Base-by-base conservation (phyloP, 2,888 invertebrate species). In the Drosophila neotestacea region DNA sequence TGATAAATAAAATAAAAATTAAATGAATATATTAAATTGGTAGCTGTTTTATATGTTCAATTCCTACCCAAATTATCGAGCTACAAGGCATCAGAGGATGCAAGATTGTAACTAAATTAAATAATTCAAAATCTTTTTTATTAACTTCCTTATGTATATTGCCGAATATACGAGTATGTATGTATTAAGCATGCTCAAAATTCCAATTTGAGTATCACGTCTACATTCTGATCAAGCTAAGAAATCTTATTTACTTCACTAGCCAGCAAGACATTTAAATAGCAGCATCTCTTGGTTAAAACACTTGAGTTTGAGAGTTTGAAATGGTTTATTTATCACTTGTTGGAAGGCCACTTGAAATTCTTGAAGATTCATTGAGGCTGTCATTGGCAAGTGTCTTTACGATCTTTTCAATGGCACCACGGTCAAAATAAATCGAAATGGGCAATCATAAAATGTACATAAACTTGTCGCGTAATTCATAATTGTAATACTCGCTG, bases 371-470 rank as follows among this genome's bases (percentile, higher is more conserved):
- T 9, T 39, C 16, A 22, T 22, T 22, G 22, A 22, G 3, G 22
- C 22, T 22, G 22, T 39, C 16, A 32, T 36, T 28, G 42, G 44
- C 27, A 6, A 41, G 11, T 30, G 46, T 62, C 22, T 10, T 42
- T 46, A 61, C 22, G 47, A 75, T 41, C 28, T 16, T 22, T 52
- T 79, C 68, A 55, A 73, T 72, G 62, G 27, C 39, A 47, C 27
- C 54, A 27, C 46, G 30, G 54, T 30, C 63, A 63, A 71, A 71
- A 62, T 66, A 55, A 74, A 77, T 80, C 61, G 62, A 47, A 74
- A 79, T 77, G 27, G 50, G 39, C 58, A 44, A 38, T 65, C 80
- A 77, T 85, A 85, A 85, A 85, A 74, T 30, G 51, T 22, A 51
- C 69, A 66, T 77, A 70, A 85, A 78, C 27, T 11, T 52, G 79